Conservation (phyloP, 2,113 vertebrate species). For the Brienomyrus longianalis region DNA sequence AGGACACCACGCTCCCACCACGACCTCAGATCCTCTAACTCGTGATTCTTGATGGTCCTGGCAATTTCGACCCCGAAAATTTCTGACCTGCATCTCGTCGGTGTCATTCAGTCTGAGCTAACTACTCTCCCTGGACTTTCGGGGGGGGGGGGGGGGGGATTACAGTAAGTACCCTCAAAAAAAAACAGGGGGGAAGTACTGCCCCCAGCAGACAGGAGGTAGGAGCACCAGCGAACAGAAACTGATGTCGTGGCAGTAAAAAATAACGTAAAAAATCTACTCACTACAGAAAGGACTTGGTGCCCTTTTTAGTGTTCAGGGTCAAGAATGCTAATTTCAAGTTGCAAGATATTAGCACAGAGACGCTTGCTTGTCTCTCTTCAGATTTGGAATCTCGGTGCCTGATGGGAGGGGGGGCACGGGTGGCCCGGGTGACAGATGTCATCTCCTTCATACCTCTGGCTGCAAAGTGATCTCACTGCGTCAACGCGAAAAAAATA, state of each 20-base stretch:
- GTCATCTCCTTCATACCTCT: background rate
- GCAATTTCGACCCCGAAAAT: conserved; percentile 40
- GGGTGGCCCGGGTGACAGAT: background rate
- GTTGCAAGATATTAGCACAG: background rate
- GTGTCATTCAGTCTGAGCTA: conserved; percentile 9
- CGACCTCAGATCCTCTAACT: background rate
- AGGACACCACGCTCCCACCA: background rate
- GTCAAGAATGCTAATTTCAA: background rate
- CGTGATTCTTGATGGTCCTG: background rate
- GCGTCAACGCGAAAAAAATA: background rate
- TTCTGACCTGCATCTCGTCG: background rate
- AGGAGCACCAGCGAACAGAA: background rate
- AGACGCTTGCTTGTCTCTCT: background rate
- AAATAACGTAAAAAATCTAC: background rate
- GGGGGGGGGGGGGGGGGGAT: conserved; percentile 13
- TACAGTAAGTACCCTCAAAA: conserved; percentile 49
- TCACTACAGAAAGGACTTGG: background rate
- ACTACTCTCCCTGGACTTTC: conserved; percentile 28
- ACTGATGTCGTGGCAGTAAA: background rate
- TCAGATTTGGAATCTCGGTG: background rate
- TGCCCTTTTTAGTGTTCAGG: background rate
- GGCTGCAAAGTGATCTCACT: background rate
- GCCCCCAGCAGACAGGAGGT: conserved; percentile 20
- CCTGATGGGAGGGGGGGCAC: background rate
- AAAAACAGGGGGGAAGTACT: conserved; percentile 54